A percentile compares a stretch with the other conserved stretches of the same genome.
These are phyloP conservation scores for Zosterops borbonicus DNA, from an alignment of 2,113 vertebrate genomes.

Conservation along the genomic window DNA sequence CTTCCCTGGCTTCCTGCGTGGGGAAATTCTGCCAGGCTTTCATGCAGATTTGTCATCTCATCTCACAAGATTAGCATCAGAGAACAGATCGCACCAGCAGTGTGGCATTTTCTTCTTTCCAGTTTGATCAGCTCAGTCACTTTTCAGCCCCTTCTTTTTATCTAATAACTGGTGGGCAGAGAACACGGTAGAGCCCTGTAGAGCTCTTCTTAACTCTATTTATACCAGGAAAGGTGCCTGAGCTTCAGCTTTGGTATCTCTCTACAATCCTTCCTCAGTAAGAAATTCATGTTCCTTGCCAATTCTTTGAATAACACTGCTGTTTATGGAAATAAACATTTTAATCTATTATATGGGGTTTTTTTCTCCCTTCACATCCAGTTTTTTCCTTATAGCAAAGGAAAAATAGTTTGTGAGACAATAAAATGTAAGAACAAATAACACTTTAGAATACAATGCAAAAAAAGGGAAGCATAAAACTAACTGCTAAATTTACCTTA, in stretches of 20 bases:
- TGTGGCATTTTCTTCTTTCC: not conserved
- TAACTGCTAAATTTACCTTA: not conserved
- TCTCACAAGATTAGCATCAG: slow-evolving; percentile 1
- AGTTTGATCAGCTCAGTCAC: not conserved
- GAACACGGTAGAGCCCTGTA: not conserved
- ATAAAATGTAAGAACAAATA: not conserved
- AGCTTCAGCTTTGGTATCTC: not conserved
- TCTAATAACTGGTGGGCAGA: not conserved
- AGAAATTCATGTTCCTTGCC: not conserved
- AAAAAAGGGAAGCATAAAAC: not conserved
- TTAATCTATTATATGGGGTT: not conserved
- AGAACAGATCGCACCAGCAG: not conserved
- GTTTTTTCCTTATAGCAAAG: not conserved
- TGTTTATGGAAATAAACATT: not conserved
- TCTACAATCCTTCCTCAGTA: not conserved
- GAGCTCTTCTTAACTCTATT: not conserved
- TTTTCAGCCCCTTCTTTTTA: not conserved
- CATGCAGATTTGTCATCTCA: not conserved
- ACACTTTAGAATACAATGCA: not conserved
- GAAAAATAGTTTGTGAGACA: not conserved
- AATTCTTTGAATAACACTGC: not conserved
- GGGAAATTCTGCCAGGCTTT: not conserved
- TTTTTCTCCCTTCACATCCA: not conserved
- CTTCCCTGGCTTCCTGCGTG: not conserved
- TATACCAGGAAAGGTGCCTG: not conserved